A percentile compares a stretch with the other conserved stretches of the same genome.
Evolutionary conservation across 2,113 vertebrate genomes (phyloP).

Genomic region (Clarias macrocephalus): DNA sequence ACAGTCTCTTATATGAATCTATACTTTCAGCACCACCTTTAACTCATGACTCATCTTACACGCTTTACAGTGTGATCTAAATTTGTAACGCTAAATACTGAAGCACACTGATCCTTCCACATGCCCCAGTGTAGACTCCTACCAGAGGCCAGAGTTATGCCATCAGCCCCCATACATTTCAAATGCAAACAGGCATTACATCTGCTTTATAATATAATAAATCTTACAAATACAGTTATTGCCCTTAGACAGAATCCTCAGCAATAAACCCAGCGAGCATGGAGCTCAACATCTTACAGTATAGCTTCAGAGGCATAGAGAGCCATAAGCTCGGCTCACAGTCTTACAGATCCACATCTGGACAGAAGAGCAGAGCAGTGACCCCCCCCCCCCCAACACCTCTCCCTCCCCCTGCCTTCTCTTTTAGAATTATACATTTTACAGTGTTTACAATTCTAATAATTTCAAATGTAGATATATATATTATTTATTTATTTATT

Average conservation of each 20-base stretch:
- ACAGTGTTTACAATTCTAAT: no score
- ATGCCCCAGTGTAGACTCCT: conserved; percentile 46
- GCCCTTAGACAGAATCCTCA: not conserved
- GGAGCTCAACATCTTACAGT: conserved; percentile 35
- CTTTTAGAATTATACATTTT: no score
- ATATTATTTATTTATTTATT: no score
- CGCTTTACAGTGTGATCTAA: conserved; percentile 1
- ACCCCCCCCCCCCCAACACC: not conserved
- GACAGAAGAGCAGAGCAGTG: conserved; percentile 20
- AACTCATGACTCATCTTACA: conserved; percentile 9
- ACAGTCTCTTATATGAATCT: conserved; percentile 2
- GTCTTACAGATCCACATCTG: conserved; percentile 53
- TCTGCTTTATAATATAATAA: not conserved
- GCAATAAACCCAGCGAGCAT: conserved; percentile 46
- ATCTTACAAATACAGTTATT: conserved; percentile 32
- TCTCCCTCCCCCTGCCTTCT: no score
- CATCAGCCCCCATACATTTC: not conserved
- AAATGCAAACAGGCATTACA: not conserved
- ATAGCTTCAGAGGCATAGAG: conserved; percentile 40
- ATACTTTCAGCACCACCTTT: not conserved
- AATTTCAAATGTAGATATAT: no score
- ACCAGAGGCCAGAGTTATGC: not conserved
- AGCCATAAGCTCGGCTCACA: conserved; percentile 59
- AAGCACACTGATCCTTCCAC: conserved; percentile 32
- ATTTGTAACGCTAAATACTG: conserved; percentile 40